Percentiles rank a stretch among this genome's conserved stretches.
Evolutionary conservation across 2,113 vertebrate genomes (phyloP).

Genomic region (Pogonocichla stellata): DNA sequence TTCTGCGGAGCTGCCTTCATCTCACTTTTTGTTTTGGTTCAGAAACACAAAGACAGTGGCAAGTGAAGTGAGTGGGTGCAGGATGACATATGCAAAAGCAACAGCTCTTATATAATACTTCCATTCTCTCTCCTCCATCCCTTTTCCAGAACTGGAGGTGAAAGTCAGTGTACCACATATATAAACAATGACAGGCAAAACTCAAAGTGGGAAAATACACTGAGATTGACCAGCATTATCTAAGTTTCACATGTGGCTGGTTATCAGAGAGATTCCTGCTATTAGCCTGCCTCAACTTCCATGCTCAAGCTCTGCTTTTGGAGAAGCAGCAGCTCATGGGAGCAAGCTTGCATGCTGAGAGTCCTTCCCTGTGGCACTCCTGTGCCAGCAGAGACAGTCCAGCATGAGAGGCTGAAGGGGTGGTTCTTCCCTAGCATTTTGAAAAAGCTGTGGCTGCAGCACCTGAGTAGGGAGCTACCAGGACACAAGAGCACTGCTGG

Average conservation of each 20-base stretch:
- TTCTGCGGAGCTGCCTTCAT: background rate
- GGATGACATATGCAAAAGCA: background rate
- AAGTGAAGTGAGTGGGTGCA: background rate
- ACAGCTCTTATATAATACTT: background rate
- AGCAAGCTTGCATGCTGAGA: background rate
- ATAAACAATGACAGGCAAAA: background rate
- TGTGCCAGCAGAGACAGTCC: background rate
- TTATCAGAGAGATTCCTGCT: background rate
- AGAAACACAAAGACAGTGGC: background rate
- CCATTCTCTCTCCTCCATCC: rapidly evolving
- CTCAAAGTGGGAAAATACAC: background rate
- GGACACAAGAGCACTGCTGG: background rate
- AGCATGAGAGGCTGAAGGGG: background rate
- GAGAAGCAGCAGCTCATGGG: background rate
- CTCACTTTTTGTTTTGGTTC: background rate
- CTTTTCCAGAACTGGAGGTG: background rate
- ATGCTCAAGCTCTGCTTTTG: background rate
- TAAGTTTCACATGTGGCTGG: background rate
- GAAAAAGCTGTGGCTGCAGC: background rate
- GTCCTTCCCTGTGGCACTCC: background rate
- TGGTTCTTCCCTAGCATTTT: background rate
- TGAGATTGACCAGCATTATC: background rate
- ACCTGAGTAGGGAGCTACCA: background rate
- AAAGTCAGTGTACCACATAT: background rate
- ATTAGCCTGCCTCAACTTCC: background rate